Percentiles rank a stretch among this genome's conserved stretches.
phyloP scores from a whole-genome alignment of 2,797 vertebrate species.

The Clangula hyemalis region DNA sequence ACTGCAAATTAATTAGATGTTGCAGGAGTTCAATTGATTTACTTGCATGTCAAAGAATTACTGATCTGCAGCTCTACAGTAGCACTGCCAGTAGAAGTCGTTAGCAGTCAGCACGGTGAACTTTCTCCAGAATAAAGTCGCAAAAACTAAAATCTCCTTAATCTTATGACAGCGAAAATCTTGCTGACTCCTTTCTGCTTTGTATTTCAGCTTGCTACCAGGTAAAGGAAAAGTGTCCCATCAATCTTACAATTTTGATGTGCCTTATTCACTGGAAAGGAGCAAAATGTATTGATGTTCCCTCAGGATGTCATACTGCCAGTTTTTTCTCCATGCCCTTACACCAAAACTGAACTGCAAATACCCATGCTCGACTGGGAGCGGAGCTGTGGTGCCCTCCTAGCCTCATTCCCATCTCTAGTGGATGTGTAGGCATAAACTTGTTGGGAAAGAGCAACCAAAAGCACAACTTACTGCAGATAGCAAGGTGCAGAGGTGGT shows the following conservation, averaged over 20 bases:
- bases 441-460: neutral
- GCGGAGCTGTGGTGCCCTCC: neutral
- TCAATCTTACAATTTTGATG: rapidly evolving
- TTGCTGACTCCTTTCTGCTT: neutral
- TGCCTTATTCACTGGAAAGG: neutral
- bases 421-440: rapidly evolving
- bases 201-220: neutral
- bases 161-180: neutral
- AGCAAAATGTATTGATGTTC: neutral
- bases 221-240: neutral
- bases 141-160: neutral
- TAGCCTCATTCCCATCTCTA: too few species aligned
- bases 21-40: neutral
- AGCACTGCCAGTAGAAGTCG: neutral
- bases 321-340: rapidly evolving
- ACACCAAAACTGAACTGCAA: neutral
- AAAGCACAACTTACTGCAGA: neutral
- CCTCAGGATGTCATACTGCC: rapidly evolving
- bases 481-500: rapidly evolving
- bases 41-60: neutral
- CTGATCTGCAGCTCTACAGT: neutral
- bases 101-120: neutral
- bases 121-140: neutral
- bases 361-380: rapidly evolving
- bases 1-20: conserved; percentile 12